Conservation (phyloP, 2,888 invertebrate species). For the Allolobophora icterica region DNA sequence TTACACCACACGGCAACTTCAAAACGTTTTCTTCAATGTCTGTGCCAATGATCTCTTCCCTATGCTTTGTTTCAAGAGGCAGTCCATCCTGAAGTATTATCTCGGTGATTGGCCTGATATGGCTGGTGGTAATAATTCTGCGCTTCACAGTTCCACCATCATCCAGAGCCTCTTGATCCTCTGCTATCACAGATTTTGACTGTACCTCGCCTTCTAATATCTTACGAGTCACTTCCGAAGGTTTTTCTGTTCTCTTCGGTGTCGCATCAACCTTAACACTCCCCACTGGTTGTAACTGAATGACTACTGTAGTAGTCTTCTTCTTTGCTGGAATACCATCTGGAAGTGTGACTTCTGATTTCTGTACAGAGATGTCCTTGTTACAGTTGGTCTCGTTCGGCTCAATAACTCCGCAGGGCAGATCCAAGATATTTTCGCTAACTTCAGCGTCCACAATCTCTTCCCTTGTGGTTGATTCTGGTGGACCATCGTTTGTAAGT, state of each 20-base stretch:
- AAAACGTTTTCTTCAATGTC: constrained; percentile 36
- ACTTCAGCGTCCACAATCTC: constrained; percentile 41
- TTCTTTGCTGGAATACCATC: constrained; percentile 40
- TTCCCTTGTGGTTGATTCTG: constrained; percentile 38
- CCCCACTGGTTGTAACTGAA: background rate
- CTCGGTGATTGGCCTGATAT: constrained; percentile 31
- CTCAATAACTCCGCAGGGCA: constrained; percentile 32
- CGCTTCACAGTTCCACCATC: constrained; percentile 38
- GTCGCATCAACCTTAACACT: background rate
- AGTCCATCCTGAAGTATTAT: constrained; percentile 24
- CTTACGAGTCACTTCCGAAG: background rate
- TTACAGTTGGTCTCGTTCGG: constrained; percentile 33
- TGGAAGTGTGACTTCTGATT: constrained; percentile 36
- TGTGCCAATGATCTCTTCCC: constrained; percentile 28
- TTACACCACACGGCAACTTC: constrained; percentile 31
- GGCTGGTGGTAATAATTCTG: constrained; percentile 37
- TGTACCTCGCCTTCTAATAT: constrained; percentile 35
- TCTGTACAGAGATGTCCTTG: constrained; percentile 37
- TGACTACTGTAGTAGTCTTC: constrained; percentile 34
- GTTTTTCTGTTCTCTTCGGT: background rate
- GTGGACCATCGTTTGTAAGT: constrained; percentile 26
- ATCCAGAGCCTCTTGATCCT: constrained; percentile 33
- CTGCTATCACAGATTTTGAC: constrained; percentile 32
- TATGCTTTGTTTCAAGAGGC: constrained; percentile 28
- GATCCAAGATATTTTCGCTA: constrained; percentile 37